These are phyloP conservation scores for Phataginus tricuspis DNA, from an alignment of 2,797 vertebrate species.

Conservation along the genomic window DNA sequence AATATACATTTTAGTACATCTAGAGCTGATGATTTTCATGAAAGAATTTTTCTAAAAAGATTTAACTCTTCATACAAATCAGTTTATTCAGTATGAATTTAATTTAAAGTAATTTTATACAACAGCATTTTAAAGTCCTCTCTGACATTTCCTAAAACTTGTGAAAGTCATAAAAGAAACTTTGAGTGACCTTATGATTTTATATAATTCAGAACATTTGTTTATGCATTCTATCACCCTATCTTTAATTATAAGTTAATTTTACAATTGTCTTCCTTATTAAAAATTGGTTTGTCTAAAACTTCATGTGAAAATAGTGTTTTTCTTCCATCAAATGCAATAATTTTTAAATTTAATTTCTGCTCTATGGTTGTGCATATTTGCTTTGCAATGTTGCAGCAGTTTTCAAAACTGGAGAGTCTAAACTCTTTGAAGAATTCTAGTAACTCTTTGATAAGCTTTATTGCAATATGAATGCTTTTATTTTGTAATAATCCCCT, in stretches of 20 bases:
- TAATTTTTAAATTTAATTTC: conserved; percentile 21
- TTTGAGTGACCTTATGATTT: not conserved
- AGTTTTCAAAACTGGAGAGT: conserved; percentile 15
- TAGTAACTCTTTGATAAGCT: not conserved
- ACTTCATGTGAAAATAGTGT: not conserved
- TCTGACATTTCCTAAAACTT: conserved; percentile 15
- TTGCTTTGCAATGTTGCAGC: not conserved
- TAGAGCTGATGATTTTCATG: not conserved
- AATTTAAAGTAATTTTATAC: conserved; percentile 4
- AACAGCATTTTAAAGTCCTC: not conserved
- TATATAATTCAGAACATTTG: not conserved
- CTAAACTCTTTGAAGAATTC: not conserved
- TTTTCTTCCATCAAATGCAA: not conserved
- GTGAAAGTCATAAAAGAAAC: not conserved
- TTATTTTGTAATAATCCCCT: not conserved
- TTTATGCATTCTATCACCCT: not conserved
- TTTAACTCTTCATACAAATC: not conserved
- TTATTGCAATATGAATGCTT: not conserved
- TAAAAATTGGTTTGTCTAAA: not conserved
- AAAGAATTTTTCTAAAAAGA: conserved; percentile 26
- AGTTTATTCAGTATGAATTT: not conserved
- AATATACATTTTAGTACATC: not conserved
- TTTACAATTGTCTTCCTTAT: not conserved
- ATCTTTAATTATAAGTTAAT: not conserved
- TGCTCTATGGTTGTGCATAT: not conserved